Conservation (phyloP, 2,888 invertebrate genomes). For the Limnephilus lunatus region DNA sequence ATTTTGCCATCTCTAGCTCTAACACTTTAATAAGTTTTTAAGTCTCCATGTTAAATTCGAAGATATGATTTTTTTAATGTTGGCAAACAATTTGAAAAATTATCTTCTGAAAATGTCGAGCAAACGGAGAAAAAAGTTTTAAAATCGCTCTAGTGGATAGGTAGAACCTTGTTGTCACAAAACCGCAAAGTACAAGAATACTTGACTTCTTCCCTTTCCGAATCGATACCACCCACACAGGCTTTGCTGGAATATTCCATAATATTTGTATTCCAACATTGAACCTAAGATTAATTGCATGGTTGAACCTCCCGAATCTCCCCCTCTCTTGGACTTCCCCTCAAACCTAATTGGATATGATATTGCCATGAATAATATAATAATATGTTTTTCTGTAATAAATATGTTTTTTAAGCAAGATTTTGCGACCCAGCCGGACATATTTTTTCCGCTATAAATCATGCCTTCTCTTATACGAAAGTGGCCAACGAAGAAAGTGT, state of each 20-base stretch:
- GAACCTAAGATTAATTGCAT: neutral
- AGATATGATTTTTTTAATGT: too few species aligned
- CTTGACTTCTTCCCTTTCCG: neutral
- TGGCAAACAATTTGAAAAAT: too few species aligned
- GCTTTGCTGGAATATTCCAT: neutral
- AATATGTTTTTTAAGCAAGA: neutral
- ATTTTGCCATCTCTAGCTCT: too few species aligned
- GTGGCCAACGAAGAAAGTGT: neutral
- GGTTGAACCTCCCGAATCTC: neutral
- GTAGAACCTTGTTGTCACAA: too few species aligned
- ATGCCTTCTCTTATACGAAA: neutral
- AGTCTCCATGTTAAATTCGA: too few species aligned
- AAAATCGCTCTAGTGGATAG: too few species aligned
- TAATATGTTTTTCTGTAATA: neutral
- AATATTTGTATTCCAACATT: neutral
- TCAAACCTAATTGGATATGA: neutral
- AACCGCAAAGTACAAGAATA: neutral
- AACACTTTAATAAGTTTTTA: too few species aligned
- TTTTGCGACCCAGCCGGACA: neutral
- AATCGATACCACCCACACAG: neutral
- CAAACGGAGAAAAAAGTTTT: too few species aligned
- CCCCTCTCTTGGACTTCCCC: neutral
- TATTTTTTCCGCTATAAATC: neutral
- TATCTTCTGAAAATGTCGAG: too few species aligned
- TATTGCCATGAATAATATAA: neutral